Percentiles rank a stretch among this genome's conserved stretches.
These are phyloP conservation scores for Cheilosia grossa DNA, from an alignment of 2,888 invertebrate genomes.

Conservation along the genomic window DNA sequence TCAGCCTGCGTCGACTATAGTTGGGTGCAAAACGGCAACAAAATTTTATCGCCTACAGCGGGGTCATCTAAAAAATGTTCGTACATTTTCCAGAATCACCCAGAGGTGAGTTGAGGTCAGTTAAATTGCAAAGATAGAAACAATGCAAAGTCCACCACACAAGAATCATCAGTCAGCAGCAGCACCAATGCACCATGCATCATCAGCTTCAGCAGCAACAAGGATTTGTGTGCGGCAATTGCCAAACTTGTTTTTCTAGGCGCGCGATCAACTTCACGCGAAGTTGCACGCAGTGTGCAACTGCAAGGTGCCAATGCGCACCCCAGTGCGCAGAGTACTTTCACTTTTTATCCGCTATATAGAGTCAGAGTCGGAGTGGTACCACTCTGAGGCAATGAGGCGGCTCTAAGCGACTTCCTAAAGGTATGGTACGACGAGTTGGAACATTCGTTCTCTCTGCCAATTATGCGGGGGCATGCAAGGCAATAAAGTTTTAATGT, in stretches of 20 bases:
- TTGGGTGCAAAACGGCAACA: slow-evolving; percentile 16
- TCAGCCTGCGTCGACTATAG: background rate
- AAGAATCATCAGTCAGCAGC: background rate
- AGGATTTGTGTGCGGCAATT: slow-evolving; percentile 49
- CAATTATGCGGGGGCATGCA: slow-evolving; percentile 64
- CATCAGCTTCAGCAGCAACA: background rate
- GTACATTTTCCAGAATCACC: slow-evolving; percentile 47
- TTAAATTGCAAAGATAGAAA: slow-evolving; percentile 10
- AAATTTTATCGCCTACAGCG: slow-evolving; percentile 47
- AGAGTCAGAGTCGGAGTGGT: slow-evolving; percentile 18
- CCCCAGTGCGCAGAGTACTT: slow-evolving; percentile 49
- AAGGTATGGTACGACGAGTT: slow-evolving; percentile 36
- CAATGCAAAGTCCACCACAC: slow-evolving; percentile 10
- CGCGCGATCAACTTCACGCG: slow-evolving; percentile 51
- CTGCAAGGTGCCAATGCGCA: slow-evolving; percentile 54
- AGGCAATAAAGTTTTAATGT: slow-evolving; percentile 51
- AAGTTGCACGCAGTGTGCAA: slow-evolving; percentile 31
- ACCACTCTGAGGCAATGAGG: slow-evolving; percentile 35
- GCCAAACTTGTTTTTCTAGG: slow-evolving; percentile 43
- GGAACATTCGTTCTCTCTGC: slow-evolving; percentile 37
- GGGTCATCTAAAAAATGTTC: slow-evolving; percentile 60
- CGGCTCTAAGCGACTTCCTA: slow-evolving; percentile 51
- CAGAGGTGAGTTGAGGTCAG: slow-evolving; percentile 58
- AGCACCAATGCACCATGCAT: background rate
- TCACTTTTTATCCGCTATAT: slow-evolving; percentile 52